Evolutionary conservation across 2,113 vertebrate species (phyloP), one percentile per base, ranked within the genome.

Genomic region (Coptodon rendalli): DNA sequence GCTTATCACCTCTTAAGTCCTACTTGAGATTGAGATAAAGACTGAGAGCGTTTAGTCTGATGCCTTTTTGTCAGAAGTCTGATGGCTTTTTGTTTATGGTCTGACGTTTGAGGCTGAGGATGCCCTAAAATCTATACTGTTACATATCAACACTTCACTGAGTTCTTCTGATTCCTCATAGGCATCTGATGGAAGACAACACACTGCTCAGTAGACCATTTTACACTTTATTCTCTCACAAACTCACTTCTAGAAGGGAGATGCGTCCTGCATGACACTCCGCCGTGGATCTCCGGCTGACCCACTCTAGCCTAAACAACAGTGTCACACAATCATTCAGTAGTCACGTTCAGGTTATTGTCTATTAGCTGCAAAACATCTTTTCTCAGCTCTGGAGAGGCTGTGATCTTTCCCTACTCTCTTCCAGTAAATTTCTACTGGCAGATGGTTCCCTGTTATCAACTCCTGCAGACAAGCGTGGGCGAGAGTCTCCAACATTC

Each of bases 11-110:
- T 54, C n/a, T 54, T 54, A 56, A 24, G 11, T 56, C 53, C 53
- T 24, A 24, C 0, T 56, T 11, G 3, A 56, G 53, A 24, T 4
- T 0, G 53, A 56, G 53, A 56, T 56, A 56, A 24, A 24, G 53
- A 24, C 53, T 54, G 9, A 56, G 53, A 56, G 22, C 22, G 6
- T 56, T 24, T 56, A 56, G 53, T 56, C 22, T 56, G 53, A 56
- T 56, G 53, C 11, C 53, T 24, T 56, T 56, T 13, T 7, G 22
- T 1, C 53, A 1, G 11, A 13, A 0, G 22, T 24, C 11, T 24
- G 53, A 56, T 24, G 6, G 22, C 22, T 54, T 54, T 24, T 56
- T 56, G 53, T 56, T 24, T 56, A 6, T 56, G 22, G 53, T 56
- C 53, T 24, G 10, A 54, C 0, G n/a, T 54, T 22, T 24, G 53